phyloP scores from a whole-genome alignment of 2,888 invertebrate genomes.

The Pyrochroa serraticornis region DNA sequence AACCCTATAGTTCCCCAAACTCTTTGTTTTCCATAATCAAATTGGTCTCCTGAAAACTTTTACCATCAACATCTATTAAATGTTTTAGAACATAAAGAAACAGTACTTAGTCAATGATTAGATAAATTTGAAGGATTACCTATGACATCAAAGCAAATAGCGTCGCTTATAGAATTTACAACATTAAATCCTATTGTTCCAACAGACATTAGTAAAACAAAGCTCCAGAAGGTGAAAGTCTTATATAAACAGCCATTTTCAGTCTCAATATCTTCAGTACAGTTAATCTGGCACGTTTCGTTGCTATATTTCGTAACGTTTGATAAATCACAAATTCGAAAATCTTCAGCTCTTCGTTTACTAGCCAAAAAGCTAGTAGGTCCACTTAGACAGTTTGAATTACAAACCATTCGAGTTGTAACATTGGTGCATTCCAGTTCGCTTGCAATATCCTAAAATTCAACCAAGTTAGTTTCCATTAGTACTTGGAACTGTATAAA shows the following conservation, averaged over 20 bases:
- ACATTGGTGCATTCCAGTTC: conserved; percentile 6
- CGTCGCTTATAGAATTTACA: conserved; percentile 85
- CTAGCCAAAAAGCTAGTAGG: conserved; percentile 29
- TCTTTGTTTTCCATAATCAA: conserved; percentile 78
- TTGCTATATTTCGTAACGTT: neutral
- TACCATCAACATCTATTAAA: neutral
- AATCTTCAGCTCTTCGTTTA: conserved; percentile 15
- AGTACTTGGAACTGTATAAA: neutral
- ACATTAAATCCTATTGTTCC: conserved; percentile 85
- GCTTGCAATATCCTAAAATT: conserved; percentile 13
- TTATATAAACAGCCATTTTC: conserved; percentile 60
- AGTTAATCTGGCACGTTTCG: conserved; percentile 34
- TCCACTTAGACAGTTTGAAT: conserved; percentile 30
- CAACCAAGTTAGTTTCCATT: neutral
- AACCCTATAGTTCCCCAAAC: conserved; percentile 86
- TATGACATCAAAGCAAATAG: conserved; percentile 87
- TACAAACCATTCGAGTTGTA: conserved; percentile 13
- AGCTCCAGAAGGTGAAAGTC: conserved; percentile 73
- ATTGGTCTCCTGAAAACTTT: conserved; percentile 64
- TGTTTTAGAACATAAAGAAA: conserved; percentile 2
- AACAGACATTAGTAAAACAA: conserved; percentile 72
- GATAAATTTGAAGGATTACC: conserved; percentile 59
- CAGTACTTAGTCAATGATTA: conserved; percentile 22
- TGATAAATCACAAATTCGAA: conserved; percentile 24
- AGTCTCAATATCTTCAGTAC: conserved; percentile 46